phyloP scores from a whole-genome alignment of 1,140 invertebrate genomes.

The Phymastichus coffea region DNA sequence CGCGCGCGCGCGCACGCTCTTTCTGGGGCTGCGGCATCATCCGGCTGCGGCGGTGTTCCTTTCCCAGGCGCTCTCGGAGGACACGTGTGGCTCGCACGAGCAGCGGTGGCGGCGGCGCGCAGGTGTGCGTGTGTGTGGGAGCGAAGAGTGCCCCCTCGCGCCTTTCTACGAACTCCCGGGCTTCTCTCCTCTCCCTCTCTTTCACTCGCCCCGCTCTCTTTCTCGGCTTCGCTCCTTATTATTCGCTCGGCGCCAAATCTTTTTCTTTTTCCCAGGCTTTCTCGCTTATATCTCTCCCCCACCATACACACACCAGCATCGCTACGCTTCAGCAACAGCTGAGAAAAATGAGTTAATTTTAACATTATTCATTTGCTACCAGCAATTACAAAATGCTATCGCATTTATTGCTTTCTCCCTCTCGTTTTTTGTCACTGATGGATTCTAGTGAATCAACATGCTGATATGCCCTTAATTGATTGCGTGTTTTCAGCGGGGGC shows the following conservation, averaged over 20 bases:
- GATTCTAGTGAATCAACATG: no score
- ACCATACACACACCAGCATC: not conserved
- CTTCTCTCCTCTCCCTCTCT: conserved; percentile 26
- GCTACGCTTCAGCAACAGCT: conserved; percentile 9
- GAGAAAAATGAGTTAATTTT: conserved; percentile 30
- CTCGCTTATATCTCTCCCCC: conserved; percentile 6
- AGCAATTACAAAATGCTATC: conserved; percentile 6
- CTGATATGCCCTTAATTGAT: no score
- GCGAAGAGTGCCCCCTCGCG: conserved; percentile 29
- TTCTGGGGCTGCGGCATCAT: conserved; percentile 1
- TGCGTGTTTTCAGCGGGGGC: no score
- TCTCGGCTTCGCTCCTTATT: conserved; percentile 19
- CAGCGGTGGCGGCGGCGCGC: not conserved
- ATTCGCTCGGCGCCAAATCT: conserved; percentile 33
- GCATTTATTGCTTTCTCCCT: not conserved
- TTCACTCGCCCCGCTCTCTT: conserved; percentile 7
- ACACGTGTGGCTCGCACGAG: not conserved
- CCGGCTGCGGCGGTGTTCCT: conserved; percentile 15
- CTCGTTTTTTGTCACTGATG: not conserved
- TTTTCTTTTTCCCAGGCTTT: conserved; percentile 31
- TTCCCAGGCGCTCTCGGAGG: no score
- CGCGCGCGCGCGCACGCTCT: no score
- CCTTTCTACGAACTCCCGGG: conserved; percentile 45
- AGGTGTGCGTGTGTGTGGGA: conserved; percentile 31
- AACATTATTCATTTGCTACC: conserved; percentile 21